These are phyloP conservation scores for Eristalis arbustorum DNA, from an alignment of 2,888 invertebrate genomes.

Conservation along the genomic window DNA sequence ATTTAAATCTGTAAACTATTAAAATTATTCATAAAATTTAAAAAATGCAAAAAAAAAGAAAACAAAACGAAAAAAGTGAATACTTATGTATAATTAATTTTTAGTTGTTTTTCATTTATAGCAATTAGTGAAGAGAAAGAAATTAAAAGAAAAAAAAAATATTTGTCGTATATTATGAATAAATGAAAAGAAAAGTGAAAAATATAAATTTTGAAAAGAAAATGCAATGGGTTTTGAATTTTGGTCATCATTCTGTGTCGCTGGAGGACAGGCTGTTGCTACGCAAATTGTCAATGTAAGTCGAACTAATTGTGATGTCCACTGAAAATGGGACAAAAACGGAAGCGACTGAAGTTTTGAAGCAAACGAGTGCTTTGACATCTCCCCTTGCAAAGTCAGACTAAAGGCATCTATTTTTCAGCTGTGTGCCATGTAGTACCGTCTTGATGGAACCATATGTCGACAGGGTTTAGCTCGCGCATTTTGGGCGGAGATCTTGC, in stretches of 20 bases:
- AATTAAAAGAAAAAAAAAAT: constrained; percentile 42
- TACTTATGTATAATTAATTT: constrained; percentile 47
- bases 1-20: constrained; percentile 67
- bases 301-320: no score
- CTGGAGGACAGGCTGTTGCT: no score
- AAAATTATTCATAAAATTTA: constrained; percentile 40
- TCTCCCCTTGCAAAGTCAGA: no score
- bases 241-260: neutral
- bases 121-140: constrained; percentile 28
- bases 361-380: no score
- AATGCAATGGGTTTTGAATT: neutral
- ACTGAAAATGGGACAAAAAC: no score
- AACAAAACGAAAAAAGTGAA: constrained; percentile 3
- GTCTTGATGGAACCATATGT: no score
- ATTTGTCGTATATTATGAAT: constrained; percentile 71
- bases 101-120: constrained; percentile 67
- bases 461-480: no score
- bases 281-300: no score
- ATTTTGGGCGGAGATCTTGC: no score
- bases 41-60: constrained; percentile 4
- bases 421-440: no score
- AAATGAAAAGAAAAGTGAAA: constrained; percentile 65
- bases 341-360: no score
- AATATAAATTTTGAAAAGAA: constrained; percentile 68
- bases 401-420: no score